Evolutionary conservation across 2,113 vertebrate genomes (phyloP).

Genomic region (Lucifuga dentata): DNA sequence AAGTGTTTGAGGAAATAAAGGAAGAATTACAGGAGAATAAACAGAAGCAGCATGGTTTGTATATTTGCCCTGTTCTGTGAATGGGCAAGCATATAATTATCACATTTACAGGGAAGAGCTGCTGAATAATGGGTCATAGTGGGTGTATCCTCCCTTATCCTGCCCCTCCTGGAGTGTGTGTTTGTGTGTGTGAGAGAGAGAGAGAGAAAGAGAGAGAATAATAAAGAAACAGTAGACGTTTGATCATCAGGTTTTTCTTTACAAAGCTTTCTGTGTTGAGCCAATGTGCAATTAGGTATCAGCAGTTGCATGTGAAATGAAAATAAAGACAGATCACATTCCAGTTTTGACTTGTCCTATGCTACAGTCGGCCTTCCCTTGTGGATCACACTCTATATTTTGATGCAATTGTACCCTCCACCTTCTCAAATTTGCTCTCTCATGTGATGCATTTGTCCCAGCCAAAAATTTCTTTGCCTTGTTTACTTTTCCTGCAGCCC

Average conservation of each 20-base stretch:
- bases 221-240: slow-evolving; percentile 29
- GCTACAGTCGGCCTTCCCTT: background rate
- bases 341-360: background rate
- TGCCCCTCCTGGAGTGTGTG: slow-evolving; percentile 46
- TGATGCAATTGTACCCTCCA: slow-evolving; percentile 17
- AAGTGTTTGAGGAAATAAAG: slow-evolving; percentile 71
- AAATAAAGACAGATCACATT: background rate
- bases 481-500: slow-evolving; percentile 71
- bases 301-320: background rate
- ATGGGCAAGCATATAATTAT: slow-evolving; percentile 83
- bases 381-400: background rate
- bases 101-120: slow-evolving; percentile 85
- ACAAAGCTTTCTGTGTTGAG: slow-evolving; percentile 1
- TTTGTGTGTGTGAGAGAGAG: slow-evolving; percentile 10
- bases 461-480: slow-evolving; percentile 56
- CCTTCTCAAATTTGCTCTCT: slow-evolving; percentile 34
- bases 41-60: slow-evolving; percentile 76
- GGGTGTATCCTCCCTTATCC: slow-evolving; percentile 64
- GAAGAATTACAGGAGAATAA: slow-evolving; percentile 70
- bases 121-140: slow-evolving; percentile 77
- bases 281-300: slow-evolving; percentile 20
- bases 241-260: slow-evolving; percentile 4
- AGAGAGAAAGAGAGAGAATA: slow-evolving; percentile 5
- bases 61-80: slow-evolving; percentile 74
- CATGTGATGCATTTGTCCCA: slow-evolving; percentile 27